Conservation (phyloP, 2,797 vertebrate genomes). For the Lepidocolaptes lacrymiger region DNA sequence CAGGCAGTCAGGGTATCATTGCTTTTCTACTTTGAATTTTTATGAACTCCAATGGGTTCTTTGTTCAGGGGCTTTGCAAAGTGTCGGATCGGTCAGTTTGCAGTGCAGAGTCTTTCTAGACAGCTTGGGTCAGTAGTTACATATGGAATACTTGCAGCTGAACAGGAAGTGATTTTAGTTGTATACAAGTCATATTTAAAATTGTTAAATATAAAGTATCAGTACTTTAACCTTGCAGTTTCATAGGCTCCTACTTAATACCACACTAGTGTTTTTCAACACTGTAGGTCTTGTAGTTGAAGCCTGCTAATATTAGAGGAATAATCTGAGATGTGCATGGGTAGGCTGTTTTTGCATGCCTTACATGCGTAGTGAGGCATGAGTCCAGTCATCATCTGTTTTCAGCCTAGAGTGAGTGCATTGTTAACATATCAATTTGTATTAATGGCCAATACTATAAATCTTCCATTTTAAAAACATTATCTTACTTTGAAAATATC, state of each 20-base stretch:
- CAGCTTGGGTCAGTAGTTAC: not conserved
- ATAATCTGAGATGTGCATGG: not conserved
- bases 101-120: not conserved
- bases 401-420: not conserved
- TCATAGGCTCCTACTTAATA: not conserved
- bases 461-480: not conserved
- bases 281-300: not conserved
- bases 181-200: not conserved
- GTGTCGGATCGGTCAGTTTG: not conserved
- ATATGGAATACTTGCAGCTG: not conserved
- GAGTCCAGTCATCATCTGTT: constrained; percentile 11
- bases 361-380: not conserved
- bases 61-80: not conserved
- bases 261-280: not conserved
- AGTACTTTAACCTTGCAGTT: not conserved
- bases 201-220: not conserved
- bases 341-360: constrained; percentile 41
- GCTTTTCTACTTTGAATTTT: not conserved
- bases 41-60: not conserved
- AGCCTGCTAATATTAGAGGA: not conserved
- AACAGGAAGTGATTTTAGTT: not conserved
- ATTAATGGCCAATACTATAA: not conserved
- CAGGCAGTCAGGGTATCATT: not conserved
- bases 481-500: not conserved
- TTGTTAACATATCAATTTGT: not conserved